Conservation (phyloP, 2,113 vertebrate genomes). For the Salminus brasiliensis region DNA sequence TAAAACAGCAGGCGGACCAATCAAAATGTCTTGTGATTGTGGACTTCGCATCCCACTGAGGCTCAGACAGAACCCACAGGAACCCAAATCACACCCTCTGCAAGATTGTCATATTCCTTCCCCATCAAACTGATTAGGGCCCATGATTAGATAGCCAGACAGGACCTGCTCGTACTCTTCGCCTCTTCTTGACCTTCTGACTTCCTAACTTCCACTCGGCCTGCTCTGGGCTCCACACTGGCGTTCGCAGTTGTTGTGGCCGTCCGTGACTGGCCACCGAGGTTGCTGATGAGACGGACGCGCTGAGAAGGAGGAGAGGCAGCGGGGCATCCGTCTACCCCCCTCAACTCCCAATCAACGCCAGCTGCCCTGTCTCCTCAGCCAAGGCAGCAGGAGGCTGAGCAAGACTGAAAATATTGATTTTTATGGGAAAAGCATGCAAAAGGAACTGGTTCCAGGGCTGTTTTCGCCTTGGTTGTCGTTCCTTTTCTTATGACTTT, state of each 20-base stretch:
- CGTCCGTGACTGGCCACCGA: neutral
- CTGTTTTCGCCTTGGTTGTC: neutral
- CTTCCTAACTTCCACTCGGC: neutral
- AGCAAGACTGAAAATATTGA: slow-evolving; percentile 8
- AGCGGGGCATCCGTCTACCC: neutral
- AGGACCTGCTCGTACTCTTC: neutral
- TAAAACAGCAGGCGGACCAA: slow-evolving; percentile 17
- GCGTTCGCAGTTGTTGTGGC: neutral
- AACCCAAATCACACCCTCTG: neutral
- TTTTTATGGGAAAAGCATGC: neutral
- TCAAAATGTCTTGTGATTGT: slow-evolving; percentile 11
- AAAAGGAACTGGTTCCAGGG: neutral
- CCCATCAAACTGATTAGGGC: neutral
- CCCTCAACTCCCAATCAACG: neutral
- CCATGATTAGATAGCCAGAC: neutral
- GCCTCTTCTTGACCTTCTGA: neutral
- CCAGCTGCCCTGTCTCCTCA: neutral
- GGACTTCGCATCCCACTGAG: slow-evolving; percentile 15
- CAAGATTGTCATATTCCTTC: neutral
- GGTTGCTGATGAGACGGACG: neutral
- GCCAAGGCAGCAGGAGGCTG: neutral
- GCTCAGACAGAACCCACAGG: neutral
- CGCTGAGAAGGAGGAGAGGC: neutral
- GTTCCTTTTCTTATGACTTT: neutral
- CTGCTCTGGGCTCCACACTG: neutral